phyloP scores from a whole-genome alignment of 64 coral and sea anemone species.

The Hydrozoanthus tunicans region DNA sequence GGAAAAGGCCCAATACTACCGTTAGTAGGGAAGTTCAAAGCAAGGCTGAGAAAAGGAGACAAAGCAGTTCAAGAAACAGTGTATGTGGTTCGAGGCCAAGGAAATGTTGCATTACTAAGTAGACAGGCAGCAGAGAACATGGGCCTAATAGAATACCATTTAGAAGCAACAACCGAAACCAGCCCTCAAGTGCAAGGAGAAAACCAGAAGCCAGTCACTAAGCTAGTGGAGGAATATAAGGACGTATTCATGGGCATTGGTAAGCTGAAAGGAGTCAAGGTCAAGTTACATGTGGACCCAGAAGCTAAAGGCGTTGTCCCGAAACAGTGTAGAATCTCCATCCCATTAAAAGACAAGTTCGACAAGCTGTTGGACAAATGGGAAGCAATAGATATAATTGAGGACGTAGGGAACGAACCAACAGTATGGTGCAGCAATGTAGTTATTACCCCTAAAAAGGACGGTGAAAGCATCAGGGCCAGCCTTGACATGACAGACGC shows the following conservation, averaged over 20 bases:
- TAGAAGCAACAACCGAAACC: neutral
- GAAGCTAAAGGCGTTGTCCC: slow-evolving; percentile 33
- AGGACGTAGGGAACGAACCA: too few species aligned
- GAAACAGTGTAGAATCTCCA: slow-evolving; percentile 45
- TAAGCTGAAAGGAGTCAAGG: slow-evolving; percentile 47
- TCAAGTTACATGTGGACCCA: slow-evolving; percentile 52
- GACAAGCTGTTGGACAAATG: too few species aligned
- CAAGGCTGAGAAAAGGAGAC: slow-evolving; percentile 24
- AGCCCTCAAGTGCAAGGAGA: neutral
- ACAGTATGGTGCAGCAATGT: slow-evolving; percentile 58
- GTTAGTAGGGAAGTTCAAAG: slow-evolving; percentile 13
- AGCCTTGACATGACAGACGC: neutral
- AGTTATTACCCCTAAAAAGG: slow-evolving; percentile 42
- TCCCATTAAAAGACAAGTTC: too few species aligned
- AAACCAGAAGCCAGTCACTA: neutral
- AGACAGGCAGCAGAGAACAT: slow-evolving; percentile 16
- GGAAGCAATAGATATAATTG: too few species aligned
- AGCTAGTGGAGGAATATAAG: slow-evolving; percentile 50
- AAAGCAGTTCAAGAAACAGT: slow-evolving; percentile 10
- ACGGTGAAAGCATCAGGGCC: slow-evolving; percentile 56
- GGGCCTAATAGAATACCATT: slow-evolving; percentile 52
- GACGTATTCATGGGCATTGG: slow-evolving; percentile 42
- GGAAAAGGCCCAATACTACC: slow-evolving; percentile 25
- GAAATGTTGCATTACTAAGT: slow-evolving; percentile 33
- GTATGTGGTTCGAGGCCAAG: slow-evolving; percentile 55